Evolutionary conservation across 2,888 invertebrate genomes (phyloP).

Genomic region (Anodontia alba): DNA sequence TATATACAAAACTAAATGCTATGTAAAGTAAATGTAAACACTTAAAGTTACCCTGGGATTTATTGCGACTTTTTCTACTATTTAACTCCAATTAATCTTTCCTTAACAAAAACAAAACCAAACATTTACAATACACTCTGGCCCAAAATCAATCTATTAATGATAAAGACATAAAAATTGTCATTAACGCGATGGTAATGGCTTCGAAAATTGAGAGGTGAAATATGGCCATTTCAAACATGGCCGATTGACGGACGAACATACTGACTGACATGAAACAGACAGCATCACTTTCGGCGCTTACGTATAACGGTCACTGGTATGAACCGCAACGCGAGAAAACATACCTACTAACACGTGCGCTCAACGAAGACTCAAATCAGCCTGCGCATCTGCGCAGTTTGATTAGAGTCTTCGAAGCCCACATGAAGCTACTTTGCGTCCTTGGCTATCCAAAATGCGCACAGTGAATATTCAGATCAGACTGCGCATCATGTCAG

Average conservation of each 20-base stretch:
- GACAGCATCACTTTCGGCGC: conserved; percentile 2
- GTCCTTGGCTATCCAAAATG: no score
- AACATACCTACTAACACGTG: no score
- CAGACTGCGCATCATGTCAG: no score
- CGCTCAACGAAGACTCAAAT: no score
- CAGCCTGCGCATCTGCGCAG: no score
- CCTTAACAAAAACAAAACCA: not conserved
- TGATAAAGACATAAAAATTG: conserved; percentile 12
- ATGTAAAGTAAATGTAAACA: not conserved
- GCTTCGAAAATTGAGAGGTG: conserved; percentile 10
- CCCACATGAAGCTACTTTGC: no score
- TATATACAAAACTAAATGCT: not conserved
- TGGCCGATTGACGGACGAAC: conserved; percentile 51
- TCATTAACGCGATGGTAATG: not conserved
- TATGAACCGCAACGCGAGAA: no score
- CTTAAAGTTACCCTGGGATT: not conserved
- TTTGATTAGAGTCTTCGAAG: no score
- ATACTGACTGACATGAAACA: conserved; percentile 54
- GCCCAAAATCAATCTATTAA: conserved; percentile 9
- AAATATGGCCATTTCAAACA: conserved; percentile 18
- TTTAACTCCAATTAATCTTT: not conserved
- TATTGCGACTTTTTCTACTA: not conserved
- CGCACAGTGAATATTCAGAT: no score
- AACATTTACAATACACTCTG: conserved; percentile 3
- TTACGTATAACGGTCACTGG: conserved; percentile 5